These are phyloP conservation scores for Zaprionus obscuricornis DNA, from an alignment of 2,888 invertebrate genomes.

Conservation along the genomic window DNA sequence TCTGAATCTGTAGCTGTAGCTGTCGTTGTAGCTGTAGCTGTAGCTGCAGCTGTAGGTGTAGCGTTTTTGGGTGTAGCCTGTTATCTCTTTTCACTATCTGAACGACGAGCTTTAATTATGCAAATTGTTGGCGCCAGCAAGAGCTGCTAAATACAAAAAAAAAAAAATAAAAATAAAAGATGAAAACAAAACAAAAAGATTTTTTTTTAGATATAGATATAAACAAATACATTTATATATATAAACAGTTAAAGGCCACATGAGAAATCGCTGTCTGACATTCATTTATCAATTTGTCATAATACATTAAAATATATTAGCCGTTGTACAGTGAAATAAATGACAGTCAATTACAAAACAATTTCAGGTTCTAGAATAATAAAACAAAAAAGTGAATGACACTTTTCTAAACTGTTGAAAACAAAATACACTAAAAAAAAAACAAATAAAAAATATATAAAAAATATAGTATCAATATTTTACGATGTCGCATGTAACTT, in stretches of 20 bases:
- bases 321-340: slow-evolving; percentile 9
- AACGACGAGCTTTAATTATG: slow-evolving; percentile 62
- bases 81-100: slow-evolving; percentile 61
- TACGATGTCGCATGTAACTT: too few relatives aligned
- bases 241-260: slow-evolving; percentile 34
- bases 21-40: too few relatives aligned
- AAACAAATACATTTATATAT: slow-evolving; percentile 4
- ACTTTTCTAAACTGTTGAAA: too few relatives aligned
- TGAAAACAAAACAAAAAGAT: neutral
- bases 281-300: slow-evolving; percentile 29
- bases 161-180: slow-evolving; percentile 7
- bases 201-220: slow-evolving; percentile 6
- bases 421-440: too few relatives aligned
- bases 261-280: slow-evolving; percentile 32
- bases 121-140: slow-evolving; percentile 69
- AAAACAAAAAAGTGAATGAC: too few relatives aligned
- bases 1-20: too few relatives aligned
- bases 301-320: slow-evolving; percentile 10
- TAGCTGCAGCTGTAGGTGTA: too few relatives aligned
- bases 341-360: slow-evolving; percentile 12
- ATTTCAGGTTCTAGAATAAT: slow-evolving; percentile 17
- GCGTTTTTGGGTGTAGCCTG: too few relatives aligned
- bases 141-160: slow-evolving; percentile 30
- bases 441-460: too few relatives aligned
- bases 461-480: too few relatives aligned